Evolutionary conservation across 2,113 vertebrate species (phyloP), one percentile per base, ranked within the genome.

Genomic region (Chionis minor): DNA sequence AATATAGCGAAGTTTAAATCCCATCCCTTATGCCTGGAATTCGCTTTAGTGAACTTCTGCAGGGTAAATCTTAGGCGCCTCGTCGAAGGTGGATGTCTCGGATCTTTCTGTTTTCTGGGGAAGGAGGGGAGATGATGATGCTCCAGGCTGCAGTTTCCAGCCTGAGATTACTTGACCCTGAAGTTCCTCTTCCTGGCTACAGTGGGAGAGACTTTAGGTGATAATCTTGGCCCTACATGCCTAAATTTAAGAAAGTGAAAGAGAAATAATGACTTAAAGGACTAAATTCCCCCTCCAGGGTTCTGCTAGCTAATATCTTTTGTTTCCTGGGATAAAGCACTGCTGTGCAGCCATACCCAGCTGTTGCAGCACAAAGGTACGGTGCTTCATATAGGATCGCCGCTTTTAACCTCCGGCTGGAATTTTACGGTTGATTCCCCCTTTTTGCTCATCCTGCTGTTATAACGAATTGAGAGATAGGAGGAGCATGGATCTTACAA

Each of bases 351-450:
- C 23, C 21, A 10, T 52, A 38, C 27, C 27, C 47, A 61, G 40
- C 13, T 56, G 0, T 2, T 65, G 35, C 62, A 65, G 62, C 4
- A 2, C 32, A 51, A 42, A 51, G 33, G 35, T 62, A 35, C 1
- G 1, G 51, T 12, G 56, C 26, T 88, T 38, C 27, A 17, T 66
- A 4, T 0, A 32, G 86, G 32, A 66, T 22, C 0, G 0, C 55
- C 81, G 55, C 75, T 85, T 87, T 88, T 82, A 63, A 75, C 69
- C 27, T 71, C 10, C 27, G 38, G 15, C 42, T 77, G 71, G 32
- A 81, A 32, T 62, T 81, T 79, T 81, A 40, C 0, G 0, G 47
- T 69, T 47, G 32, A 55, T 38, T 47, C 45, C 52, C 26, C 8
- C 21, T 42, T 65, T 72, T 69, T 15, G 23, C 22, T 54, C 21